These are phyloP conservation scores for Pecten maximus DNA, from an alignment of 2,888 invertebrate species.

Conservation along the genomic window DNA sequence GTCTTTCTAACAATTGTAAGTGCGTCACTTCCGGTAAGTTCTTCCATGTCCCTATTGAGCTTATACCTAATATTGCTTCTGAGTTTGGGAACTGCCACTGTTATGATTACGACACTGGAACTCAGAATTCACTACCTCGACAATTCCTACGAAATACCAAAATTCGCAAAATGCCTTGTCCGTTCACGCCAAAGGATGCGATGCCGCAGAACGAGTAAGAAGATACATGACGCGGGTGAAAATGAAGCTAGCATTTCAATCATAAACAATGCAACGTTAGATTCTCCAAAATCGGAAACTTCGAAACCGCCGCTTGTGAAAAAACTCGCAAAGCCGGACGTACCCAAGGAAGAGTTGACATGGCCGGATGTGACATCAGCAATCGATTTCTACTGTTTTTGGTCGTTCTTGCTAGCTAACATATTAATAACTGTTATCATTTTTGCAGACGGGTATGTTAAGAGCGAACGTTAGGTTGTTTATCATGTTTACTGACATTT, in stretches of 20 bases:
- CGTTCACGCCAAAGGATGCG: not conserved
- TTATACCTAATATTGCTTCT: slow-evolving; percentile 61
- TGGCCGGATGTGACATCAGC: slow-evolving; percentile 63
- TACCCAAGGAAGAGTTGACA: not conserved
- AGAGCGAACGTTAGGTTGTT: not conserved
- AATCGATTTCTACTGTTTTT: slow-evolving; percentile 59
- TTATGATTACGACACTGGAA: slow-evolving; percentile 56
- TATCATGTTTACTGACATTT: not conserved
- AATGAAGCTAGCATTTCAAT: not conserved
- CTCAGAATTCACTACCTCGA: slow-evolving; percentile 54
- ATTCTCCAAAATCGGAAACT: not conserved
- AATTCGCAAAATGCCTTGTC: slow-evolving; percentile 39
- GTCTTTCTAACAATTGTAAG: slow-evolving; percentile 66
- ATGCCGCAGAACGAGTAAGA: not conserved
- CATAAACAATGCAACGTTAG: not conserved
- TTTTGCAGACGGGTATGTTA: not conserved
- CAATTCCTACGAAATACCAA: slow-evolving; percentile 52
- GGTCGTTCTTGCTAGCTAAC: slow-evolving; percentile 8
- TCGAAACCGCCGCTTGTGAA: not conserved
- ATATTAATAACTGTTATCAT: not conserved
- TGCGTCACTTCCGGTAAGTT: slow-evolving; percentile 59
- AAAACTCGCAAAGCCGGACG: not conserved
- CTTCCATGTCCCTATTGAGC: slow-evolving; percentile 57
- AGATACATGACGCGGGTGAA: not conserved
- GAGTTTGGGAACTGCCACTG: slow-evolving; percentile 55